Evolutionary conservation across 2,888 invertebrate genomes (phyloP).

Genomic region (Lasioglossum leucozonium): DNA sequence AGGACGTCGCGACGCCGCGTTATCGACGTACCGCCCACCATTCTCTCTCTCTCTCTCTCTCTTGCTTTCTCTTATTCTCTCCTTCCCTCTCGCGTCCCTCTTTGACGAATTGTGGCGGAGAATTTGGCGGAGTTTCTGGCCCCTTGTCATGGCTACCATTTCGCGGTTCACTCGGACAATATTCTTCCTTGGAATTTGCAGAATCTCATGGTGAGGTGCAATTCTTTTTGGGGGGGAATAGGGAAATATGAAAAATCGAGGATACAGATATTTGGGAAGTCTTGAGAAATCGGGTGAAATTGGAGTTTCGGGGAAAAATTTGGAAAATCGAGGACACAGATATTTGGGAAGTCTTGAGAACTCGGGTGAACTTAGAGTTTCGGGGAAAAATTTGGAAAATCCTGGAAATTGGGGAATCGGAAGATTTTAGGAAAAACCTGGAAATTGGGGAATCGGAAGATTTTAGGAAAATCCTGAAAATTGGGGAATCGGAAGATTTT

Average conservation of each 20-base stretch:
- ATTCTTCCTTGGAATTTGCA: not conserved
- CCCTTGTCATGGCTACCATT: constrained; percentile 24
- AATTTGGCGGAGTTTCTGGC: constrained; percentile 37
- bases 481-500: no score
- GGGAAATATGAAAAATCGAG: no score
- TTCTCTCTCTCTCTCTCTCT: constrained; percentile 13
- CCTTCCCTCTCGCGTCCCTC: constrained; percentile 54
- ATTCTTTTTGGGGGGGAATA: not conserved
- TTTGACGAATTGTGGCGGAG: not conserved
- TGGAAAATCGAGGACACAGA: not conserved
- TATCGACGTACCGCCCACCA: constrained; percentile 82
- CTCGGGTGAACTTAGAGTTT: no score
- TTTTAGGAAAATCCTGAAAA: no score
- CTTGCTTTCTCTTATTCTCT: constrained; percentile 14
- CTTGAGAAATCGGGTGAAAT: not conserved
- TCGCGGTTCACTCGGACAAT: not conserved
- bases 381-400: no score
- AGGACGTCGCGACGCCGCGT: constrained; percentile 81
- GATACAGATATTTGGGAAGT: no score
- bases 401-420: no score
- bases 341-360: not conserved
- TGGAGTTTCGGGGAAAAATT: rapidly evolving
- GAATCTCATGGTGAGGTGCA: not conserved
- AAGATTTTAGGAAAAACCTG: no score
- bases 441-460: no score